Conservation (phyloP, 2,113 vertebrate genomes). For the Cairina moschata region DNA sequence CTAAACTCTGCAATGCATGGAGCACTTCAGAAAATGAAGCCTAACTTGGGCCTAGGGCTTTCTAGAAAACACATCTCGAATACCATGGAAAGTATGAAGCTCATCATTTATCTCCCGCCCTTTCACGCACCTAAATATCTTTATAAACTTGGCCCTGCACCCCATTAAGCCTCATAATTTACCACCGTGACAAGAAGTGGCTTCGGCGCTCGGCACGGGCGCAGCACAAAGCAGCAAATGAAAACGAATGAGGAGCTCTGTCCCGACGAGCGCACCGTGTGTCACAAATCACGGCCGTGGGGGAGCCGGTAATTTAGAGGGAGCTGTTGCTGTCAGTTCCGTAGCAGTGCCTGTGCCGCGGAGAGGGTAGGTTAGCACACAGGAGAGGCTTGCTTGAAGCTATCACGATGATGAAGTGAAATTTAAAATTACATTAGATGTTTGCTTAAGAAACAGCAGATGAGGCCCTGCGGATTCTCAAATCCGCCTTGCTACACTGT, state of each 20-base stretch:
- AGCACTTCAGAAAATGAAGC: slow-evolving; percentile 18
- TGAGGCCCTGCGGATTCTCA: slow-evolving; percentile 76
- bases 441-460: slow-evolving; percentile 78
- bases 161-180: slow-evolving; percentile 4
- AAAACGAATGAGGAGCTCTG: not conserved
- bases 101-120: not conserved
- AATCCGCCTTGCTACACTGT: slow-evolving; percentile 62
- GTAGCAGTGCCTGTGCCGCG: not conserved
- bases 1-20: slow-evolving; percentile 17
- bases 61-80: not conserved
- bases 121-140: not conserved
- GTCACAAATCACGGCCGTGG: not conserved
- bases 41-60: slow-evolving; percentile 2
- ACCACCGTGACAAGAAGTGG: not conserved
- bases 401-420: slow-evolving; percentile 73
- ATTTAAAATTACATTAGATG: slow-evolving; percentile 77
- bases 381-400: slow-evolving; percentile 39
- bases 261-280: not conserved
- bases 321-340: slow-evolving; percentile 15
- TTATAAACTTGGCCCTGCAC: not conserved
- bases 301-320: not conserved
- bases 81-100: not conserved
- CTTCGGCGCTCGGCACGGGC: not conserved
- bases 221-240: not conserved
- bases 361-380: slow-evolving; percentile 4